Conservation (phyloP, 2,888 invertebrate genomes). For the Noctua fimbriata region DNA sequence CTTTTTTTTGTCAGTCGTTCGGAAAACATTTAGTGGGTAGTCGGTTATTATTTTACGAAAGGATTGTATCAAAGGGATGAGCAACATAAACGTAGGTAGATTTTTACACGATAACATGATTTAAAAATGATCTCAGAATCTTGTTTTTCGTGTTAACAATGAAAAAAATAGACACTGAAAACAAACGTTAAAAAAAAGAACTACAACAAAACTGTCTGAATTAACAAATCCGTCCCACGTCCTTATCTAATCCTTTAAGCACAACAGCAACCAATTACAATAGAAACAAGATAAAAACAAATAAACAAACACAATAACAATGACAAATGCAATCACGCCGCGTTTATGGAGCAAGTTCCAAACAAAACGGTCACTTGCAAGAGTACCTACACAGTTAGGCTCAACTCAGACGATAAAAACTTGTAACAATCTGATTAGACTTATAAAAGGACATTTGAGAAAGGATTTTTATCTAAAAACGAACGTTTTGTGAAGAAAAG, state of each 20-base stretch:
- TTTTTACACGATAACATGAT: background rate
- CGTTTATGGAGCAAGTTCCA: slow-evolving; percentile 59
- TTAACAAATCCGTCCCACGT: slow-evolving; percentile 12
- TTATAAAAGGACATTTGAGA: slow-evolving; percentile 52
- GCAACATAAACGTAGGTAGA: background rate
- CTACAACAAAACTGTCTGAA: background rate
- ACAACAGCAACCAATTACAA: slow-evolving; percentile 55
- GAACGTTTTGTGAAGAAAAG: slow-evolving; percentile 55
- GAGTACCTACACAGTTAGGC: slow-evolving; percentile 56
- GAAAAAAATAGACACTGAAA: background rate
- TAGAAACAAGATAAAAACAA: slow-evolving; percentile 62
- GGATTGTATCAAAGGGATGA: background rate
- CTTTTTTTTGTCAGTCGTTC: background rate
- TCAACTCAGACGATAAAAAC: slow-evolving; percentile 65
- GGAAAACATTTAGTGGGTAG: slow-evolving; percentile 25
- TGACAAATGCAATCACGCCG: slow-evolving; percentile 62
- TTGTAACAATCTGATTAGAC: slow-evolving; percentile 63
- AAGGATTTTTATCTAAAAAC: slow-evolving; percentile 60
- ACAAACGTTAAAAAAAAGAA: background rate
- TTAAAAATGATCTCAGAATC: background rate
- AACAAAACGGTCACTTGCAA: slow-evolving; percentile 60
- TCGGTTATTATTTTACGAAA: slow-evolving; percentile 30
- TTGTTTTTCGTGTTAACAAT: too few species aligned
- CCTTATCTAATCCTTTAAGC: slow-evolving; percentile 36
- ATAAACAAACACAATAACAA: slow-evolving; percentile 60